Percentiles rank a stretch among this genome's conserved stretches.
Evolutionary conservation across 2,797 vertebrate genomes (phyloP).

Genomic region (Eulemur mongoz): DNA sequence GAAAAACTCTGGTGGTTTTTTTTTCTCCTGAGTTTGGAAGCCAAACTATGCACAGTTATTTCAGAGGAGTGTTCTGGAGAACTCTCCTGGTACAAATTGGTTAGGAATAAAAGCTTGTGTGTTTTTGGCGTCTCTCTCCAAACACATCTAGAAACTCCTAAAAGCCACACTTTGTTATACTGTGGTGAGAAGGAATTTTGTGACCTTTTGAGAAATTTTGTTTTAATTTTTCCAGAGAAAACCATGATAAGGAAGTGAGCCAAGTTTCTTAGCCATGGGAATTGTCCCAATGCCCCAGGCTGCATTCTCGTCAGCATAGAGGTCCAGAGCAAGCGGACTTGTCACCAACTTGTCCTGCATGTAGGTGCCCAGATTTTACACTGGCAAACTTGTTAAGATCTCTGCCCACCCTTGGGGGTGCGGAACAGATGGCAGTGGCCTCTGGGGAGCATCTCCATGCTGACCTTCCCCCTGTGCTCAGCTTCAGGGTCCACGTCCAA

Average conservation of each 20-base stretch:
- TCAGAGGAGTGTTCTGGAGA: slow-evolving; percentile 19
- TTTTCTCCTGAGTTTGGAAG: background rate
- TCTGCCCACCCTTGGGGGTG: background rate
- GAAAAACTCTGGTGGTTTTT: background rate
- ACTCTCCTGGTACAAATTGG: background rate
- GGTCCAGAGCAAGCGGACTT: background rate
- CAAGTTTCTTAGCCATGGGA: background rate
- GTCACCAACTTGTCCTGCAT: background rate
- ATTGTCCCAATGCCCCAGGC: background rate
- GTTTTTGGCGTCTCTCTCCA: background rate
- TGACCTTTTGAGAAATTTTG: slow-evolving; percentile 50
- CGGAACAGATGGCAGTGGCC: background rate
- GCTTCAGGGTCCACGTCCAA: background rate
- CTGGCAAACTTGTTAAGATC: background rate
- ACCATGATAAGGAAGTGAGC: background rate
- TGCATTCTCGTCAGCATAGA: background rate
- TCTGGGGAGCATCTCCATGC: background rate
- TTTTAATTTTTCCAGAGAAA: slow-evolving; percentile 54
- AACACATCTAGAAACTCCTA: background rate
- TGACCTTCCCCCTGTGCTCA: background rate
- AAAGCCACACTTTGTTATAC: slow-evolving; percentile 27
- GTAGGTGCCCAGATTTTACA: background rate
- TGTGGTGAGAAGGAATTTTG: slow-evolving; percentile 49
- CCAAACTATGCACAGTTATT: background rate
- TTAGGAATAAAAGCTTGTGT: background rate